phyloP scores from a whole-genome alignment of 2,797 vertebrate species.

The Gobio occitaniae region DNA sequence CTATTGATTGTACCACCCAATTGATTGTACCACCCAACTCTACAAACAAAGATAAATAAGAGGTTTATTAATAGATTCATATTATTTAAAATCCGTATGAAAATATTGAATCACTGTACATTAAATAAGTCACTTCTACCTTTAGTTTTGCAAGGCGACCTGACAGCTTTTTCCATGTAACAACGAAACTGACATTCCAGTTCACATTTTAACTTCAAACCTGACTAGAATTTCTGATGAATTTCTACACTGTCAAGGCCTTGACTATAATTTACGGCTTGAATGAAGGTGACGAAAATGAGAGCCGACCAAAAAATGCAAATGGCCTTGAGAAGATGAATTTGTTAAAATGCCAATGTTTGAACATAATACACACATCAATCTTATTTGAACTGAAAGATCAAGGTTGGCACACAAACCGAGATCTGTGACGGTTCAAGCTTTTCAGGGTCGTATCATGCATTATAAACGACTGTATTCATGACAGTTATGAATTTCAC shows the following conservation, averaged over 20 bases:
- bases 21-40: background rate
- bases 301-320: constrained; percentile 4
- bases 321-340: constrained; percentile 44
- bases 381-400: constrained; percentile 36
- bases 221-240: background rate
- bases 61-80: background rate
- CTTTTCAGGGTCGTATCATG: constrained; percentile 11
- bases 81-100: background rate
- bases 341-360: constrained; percentile 25
- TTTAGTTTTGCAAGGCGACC: background rate
- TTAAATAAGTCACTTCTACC: background rate
- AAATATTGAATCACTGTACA: background rate
- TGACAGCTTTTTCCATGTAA: background rate
- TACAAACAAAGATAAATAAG: background rate
- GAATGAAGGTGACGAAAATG: constrained; percentile 22
- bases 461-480: constrained; percentile 28
- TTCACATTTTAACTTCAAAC: background rate
- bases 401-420: constrained; percentile 37
- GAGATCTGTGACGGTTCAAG: background rate
- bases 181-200: background rate
- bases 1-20: background rate
- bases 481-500: constrained; percentile 22
- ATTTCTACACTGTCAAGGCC: background rate
- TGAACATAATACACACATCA: constrained; percentile 32
- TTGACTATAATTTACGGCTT: constrained; percentile 13